Conservation (phyloP, 2,113 vertebrate genomes). For the Varanus komodoensis region DNA sequence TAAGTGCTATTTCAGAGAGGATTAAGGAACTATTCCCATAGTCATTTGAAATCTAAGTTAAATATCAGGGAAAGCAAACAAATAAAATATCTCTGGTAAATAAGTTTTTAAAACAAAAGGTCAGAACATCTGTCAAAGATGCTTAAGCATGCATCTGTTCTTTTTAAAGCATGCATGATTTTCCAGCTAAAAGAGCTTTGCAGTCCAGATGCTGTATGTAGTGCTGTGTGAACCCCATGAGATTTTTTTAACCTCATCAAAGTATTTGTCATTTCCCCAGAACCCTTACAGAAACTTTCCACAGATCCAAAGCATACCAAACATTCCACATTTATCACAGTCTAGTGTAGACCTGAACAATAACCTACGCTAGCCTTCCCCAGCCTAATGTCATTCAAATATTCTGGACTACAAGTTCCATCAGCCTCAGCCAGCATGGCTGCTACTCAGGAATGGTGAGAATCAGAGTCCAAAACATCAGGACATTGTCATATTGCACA, state of each 20-base stretch:
- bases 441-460: too few relatives aligned
- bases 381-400: too few relatives aligned
- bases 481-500: too few relatives aligned
- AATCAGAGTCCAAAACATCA: too few relatives aligned
- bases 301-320: background rate
- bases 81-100: background rate
- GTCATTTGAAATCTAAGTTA: slow-evolving; percentile 11
- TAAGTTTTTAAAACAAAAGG: background rate
- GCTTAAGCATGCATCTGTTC: background rate
- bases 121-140: slow-evolving; percentile 4
- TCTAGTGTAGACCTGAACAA: background rate
- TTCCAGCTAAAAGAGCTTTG: background rate
- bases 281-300: background rate
- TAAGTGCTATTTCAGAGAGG: background rate
- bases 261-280: background rate
- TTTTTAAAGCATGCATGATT: background rate
- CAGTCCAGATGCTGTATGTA: background rate
- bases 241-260: background rate
- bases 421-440: too few relatives aligned
- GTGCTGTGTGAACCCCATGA: background rate
- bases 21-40: background rate
- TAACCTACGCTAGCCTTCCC: too few relatives aligned
- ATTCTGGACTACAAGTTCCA: too few relatives aligned
- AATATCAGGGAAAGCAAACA: background rate
- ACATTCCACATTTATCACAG: background rate